A percentile compares a stretch with the other conserved stretches of the same genome.
These are phyloP conservation scores for Tanytarsus gracilentus DNA, from an alignment of 2,888 invertebrate species.

Conservation along the genomic window DNA sequence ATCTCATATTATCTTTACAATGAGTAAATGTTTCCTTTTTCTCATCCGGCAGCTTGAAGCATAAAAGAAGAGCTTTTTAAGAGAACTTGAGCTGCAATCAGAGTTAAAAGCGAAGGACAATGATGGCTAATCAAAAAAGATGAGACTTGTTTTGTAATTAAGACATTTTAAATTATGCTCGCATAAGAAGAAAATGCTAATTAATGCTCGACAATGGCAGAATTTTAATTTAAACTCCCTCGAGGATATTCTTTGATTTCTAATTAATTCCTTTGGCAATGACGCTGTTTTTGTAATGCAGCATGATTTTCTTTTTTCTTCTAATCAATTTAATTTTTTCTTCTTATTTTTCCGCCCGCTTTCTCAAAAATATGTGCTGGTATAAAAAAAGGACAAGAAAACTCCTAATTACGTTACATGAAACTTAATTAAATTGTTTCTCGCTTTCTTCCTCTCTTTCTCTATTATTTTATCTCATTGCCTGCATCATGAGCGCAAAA, in stretches of 20 bases:
- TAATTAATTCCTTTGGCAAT: not conserved
- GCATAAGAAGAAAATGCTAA: constrained; percentile 11
- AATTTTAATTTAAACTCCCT: too few relatives aligned
- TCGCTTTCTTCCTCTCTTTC: not conserved
- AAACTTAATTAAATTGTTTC: constrained; percentile 25
- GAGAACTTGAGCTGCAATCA: too few relatives aligned
- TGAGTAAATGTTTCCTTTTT: too few relatives aligned
- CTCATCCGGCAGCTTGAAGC: too few relatives aligned
- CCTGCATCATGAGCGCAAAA: too few relatives aligned
- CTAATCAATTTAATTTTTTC: not conserved
- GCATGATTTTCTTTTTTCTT: not conserved
- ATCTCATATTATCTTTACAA: too few relatives aligned
- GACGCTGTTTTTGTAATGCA: not conserved
- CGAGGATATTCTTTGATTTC: constrained; percentile 17
- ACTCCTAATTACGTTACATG: constrained; percentile 19
- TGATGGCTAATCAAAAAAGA: too few relatives aligned
- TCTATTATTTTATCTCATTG: too few relatives aligned
- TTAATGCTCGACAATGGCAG: constrained; percentile 19
- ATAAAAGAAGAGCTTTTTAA: too few relatives aligned
- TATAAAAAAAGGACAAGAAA: not conserved
- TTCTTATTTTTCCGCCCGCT: not conserved
- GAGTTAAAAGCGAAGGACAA: too few relatives aligned
- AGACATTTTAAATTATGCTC: constrained; percentile 10
- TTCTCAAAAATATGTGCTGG: constrained; percentile 8
- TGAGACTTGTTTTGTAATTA: constrained; percentile 21